A percentile compares a stretch with the other conserved stretches of the same genome.
Conservation (phyloP, 2,888 invertebrate genomes). For the Cosmia pyralina region DNA sequence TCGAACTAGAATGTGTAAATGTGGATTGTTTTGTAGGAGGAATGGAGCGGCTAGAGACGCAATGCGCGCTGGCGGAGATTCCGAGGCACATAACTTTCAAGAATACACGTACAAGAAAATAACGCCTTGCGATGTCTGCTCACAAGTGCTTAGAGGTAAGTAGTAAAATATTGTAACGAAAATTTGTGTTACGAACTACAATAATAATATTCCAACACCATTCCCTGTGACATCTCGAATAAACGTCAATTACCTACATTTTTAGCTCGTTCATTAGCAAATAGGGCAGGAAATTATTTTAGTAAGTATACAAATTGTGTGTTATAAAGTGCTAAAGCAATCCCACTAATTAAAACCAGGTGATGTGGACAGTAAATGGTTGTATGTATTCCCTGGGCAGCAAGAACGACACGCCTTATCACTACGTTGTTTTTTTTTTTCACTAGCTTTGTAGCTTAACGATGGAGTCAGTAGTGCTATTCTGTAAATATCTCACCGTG, state of each 20-base stretch:
- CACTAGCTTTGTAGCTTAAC: conserved; percentile 3
- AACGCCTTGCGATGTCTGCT: conserved; percentile 98
- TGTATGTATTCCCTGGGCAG: conserved; percentile 38
- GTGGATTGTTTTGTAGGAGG: conserved; percentile 89
- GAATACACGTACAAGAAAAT: conserved; percentile 99
- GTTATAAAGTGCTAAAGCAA: conserved; percentile 31
- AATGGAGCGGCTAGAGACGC: conserved; percentile 93
- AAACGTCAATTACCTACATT: conserved; percentile 6
- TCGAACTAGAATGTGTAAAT: conserved; percentile 50
- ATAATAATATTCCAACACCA: neutral
- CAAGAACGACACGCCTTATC: conserved; percentile 37
- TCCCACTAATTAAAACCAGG: conserved; percentile 46
- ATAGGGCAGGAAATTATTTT: conserved; percentile 8
- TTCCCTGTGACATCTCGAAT: neutral
- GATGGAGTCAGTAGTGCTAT: too few relatives aligned
- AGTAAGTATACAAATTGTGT: neutral
- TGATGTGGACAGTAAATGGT: conserved; percentile 23
- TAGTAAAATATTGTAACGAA: neutral
- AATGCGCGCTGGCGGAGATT: conserved; percentile 90
- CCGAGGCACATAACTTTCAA: conserved; percentile 96
- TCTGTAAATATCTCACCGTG: too few relatives aligned
- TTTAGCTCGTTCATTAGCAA: conserved; percentile 17
- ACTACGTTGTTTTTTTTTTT: conserved; percentile 7
- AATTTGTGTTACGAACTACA: neutral
- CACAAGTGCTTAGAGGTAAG: conserved; percentile 96